Evolutionary conservation across 2,797 vertebrate genomes (phyloP).

Genomic region (Otolemur crassicaudatus): DNA sequence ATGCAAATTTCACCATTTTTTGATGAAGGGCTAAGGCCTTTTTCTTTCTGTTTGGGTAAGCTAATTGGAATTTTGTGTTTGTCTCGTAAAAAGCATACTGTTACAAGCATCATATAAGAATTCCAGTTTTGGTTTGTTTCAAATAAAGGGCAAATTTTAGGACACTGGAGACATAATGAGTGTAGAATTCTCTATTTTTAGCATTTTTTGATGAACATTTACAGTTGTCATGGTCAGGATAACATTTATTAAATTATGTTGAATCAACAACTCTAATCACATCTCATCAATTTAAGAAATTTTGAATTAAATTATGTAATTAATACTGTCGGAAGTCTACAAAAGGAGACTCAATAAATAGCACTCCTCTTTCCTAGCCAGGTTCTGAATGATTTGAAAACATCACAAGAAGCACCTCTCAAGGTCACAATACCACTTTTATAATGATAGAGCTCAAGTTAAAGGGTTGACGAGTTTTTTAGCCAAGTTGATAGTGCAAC

Average conservation of each 20-base stretch:
- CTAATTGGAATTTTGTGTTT: constrained; percentile 2
- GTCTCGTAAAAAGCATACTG: background rate
- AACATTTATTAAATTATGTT: constrained; percentile 26
- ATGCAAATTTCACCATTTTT: background rate
- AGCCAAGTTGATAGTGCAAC: background rate
- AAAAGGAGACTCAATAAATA: background rate
- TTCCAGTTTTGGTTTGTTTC: background rate
- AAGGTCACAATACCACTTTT: background rate
- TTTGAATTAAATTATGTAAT: background rate
- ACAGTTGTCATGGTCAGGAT: background rate
- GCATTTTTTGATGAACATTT: background rate
- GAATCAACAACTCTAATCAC: background rate
- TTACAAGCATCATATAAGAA: background rate
- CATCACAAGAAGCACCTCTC: background rate
- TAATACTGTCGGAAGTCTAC: background rate
- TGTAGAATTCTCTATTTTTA: background rate
- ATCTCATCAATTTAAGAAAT: background rate
- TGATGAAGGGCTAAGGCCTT: background rate
- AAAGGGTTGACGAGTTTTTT: background rate
- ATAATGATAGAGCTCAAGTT: background rate
- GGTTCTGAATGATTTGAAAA: background rate
- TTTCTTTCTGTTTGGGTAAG: background rate
- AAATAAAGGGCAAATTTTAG: constrained; percentile 29
- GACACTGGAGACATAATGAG: background rate
- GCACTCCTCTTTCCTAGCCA: background rate